These are phyloP conservation scores for Xiphophorus birchmanni DNA, from an alignment of 2,797 vertebrate species.

Conservation along the genomic window DNA sequence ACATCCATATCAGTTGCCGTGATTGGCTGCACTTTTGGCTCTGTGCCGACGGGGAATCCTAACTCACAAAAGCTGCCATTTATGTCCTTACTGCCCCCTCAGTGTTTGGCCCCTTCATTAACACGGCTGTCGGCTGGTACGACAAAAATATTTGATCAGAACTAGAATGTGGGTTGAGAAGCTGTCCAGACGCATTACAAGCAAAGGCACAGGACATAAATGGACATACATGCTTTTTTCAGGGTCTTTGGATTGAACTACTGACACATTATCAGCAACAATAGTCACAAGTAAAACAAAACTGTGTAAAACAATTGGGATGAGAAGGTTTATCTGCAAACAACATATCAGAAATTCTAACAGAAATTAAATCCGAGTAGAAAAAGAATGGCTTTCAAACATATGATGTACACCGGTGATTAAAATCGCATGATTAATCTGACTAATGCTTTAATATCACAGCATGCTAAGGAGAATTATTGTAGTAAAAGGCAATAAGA, in stretches of 20 bases:
- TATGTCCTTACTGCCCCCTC: slow-evolving; percentile 65
- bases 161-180: slow-evolving; percentile 40
- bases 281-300: slow-evolving; percentile 17
- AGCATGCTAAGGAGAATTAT: neutral
- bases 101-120: slow-evolving; percentile 59
- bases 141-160: slow-evolving; percentile 71
- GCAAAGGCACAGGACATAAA: neutral
- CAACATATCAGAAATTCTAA: neutral
- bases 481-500: slow-evolving; percentile 19
- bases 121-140: slow-evolving; percentile 47
- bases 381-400: neutral
- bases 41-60: slow-evolving; percentile 72
- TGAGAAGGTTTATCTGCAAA: slow-evolving; percentile 11
- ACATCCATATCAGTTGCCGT: slow-evolving; percentile 59
- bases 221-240: slow-evolving; percentile 15
- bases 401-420: neutral
- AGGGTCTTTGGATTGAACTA: slow-evolving; percentile 34
- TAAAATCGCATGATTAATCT: neutral
- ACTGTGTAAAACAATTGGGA: slow-evolving; percentile 17
- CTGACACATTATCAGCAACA: slow-evolving; percentile 10
- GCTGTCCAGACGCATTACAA: slow-evolving; percentile 15
- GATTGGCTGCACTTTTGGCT: slow-evolving; percentile 57
- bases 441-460: neutral
- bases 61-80: slow-evolving; percentile 74
- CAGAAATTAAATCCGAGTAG: neutral